Conservation (phyloP, 2,113 vertebrate species). For the Oncorhynchus nerka region DNA sequence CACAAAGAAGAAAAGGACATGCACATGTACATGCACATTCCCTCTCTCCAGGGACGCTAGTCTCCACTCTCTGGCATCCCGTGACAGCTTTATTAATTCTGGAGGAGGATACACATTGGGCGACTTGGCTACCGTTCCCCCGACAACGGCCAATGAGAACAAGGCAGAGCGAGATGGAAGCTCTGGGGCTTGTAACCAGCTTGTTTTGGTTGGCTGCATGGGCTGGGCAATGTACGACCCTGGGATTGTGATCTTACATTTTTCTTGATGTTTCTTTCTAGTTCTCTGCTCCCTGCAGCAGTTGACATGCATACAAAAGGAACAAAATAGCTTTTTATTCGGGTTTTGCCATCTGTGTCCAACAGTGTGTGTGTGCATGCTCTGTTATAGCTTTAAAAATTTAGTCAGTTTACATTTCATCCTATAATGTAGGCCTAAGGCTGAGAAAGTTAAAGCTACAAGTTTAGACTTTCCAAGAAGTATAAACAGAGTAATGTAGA, state of each 20-base stretch:
- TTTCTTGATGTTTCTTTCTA: background rate
- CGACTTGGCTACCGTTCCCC: slow-evolving; percentile 42
- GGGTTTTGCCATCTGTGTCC: too few species aligned
- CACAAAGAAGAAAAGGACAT: slow-evolving; percentile 28
- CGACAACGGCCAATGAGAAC: slow-evolving; percentile 41
- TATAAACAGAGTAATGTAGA: slow-evolving; percentile 35
- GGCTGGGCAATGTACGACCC: slow-evolving; percentile 46
- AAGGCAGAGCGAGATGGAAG: slow-evolving; percentile 36
- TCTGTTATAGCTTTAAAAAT: too few species aligned
- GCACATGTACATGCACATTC: background rate
- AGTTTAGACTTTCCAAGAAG: slow-evolving; percentile 25
- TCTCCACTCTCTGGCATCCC: slow-evolving; percentile 23
- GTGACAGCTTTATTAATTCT: slow-evolving; percentile 36
- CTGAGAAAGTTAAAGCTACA: background rate
- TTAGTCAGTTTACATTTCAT: too few species aligned
- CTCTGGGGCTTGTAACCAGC: slow-evolving; percentile 34
- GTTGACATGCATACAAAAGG: slow-evolving; percentile 31
- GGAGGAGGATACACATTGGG: slow-evolving; percentile 39
- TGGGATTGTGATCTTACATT: slow-evolving; percentile 47
- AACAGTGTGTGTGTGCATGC: too few species aligned
- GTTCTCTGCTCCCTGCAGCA: slow-evolving; percentile 24
- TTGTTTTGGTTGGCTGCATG: slow-evolving; percentile 57
- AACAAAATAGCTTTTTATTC: slow-evolving; percentile 5
- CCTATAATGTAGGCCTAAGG: background rate
- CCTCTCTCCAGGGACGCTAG: too few species aligned